A percentile compares a stretch with the other conserved stretches of the same genome.
Conservation (phyloP, 2,888 invertebrate genomes). For the Tenthredo scrophulariae region DNA sequence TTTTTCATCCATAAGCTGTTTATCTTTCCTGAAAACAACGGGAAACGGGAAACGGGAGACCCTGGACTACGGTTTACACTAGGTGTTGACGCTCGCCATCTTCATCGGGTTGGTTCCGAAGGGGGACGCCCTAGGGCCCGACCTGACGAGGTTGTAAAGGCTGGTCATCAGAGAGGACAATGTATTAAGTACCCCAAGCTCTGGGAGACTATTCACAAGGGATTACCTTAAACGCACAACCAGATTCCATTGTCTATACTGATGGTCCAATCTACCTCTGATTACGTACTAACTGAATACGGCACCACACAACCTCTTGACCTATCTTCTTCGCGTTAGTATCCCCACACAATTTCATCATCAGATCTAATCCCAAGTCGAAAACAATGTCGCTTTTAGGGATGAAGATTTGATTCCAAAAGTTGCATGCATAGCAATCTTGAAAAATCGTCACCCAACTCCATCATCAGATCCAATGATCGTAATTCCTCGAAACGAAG, state of each 20-base stretch:
- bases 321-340: slow-evolving; percentile 61
- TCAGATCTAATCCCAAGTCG: too few species aligned
- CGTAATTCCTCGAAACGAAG: too few species aligned
- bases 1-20: neutral
- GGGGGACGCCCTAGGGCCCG: slow-evolving; percentile 52
- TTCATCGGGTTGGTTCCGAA: slow-evolving; percentile 58
- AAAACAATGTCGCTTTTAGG: too few species aligned
- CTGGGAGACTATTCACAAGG: slow-evolving; percentile 74
- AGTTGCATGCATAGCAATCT: neutral
- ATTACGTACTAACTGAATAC: slow-evolving; percentile 66
- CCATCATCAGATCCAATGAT: too few species aligned
- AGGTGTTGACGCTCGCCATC: slow-evolving; percentile 75
- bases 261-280: slow-evolving; percentile 70
- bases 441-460: too few species aligned
- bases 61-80: slow-evolving; percentile 65
- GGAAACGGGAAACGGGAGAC: neutral
- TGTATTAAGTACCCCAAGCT: slow-evolving; percentile 73
- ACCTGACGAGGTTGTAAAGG: slow-evolving; percentile 72
- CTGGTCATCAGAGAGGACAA: slow-evolving; percentile 72
- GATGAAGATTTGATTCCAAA: too few species aligned
- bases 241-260: slow-evolving; percentile 76
- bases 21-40: neutral
- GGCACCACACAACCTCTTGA: slow-evolving; percentile 61
- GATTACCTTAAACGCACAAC: slow-evolving; percentile 76
- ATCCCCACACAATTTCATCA: too few species aligned